Percentiles rank a stretch among this genome's conserved stretches.
Evolutionary conservation across 2,888 invertebrate species (phyloP).

Genomic region (Volucella inflata): DNA sequence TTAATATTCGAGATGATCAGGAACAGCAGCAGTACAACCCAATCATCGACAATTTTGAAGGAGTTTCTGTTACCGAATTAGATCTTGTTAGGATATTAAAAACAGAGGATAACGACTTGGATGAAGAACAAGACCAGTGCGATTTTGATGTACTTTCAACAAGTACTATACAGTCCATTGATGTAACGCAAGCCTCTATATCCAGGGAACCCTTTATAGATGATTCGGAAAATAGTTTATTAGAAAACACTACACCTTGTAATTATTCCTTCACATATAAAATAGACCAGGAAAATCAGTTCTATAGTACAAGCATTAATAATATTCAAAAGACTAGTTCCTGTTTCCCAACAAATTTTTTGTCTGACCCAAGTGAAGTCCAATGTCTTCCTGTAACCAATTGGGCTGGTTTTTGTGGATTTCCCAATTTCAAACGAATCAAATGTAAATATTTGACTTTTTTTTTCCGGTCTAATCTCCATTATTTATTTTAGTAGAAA

Average conservation of each 20-base stretch:
- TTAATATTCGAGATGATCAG: too few species aligned
- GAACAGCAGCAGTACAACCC: background rate
- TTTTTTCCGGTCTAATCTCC: background rate
- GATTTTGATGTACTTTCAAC: background rate
- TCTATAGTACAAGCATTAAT: slow-evolving; percentile 19
- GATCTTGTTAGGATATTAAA: slow-evolving; percentile 41
- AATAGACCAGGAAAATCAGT: slow-evolving; percentile 21
- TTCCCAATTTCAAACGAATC: slow-evolving; percentile 56
- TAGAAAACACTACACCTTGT: background rate
- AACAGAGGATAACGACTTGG: slow-evolving; percentile 39
- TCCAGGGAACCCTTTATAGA: background rate
- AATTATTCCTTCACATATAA: slow-evolving; percentile 37
- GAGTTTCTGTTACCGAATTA: background rate
- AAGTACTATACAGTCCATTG: background rate
- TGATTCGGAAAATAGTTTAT: slow-evolving; percentile 29
- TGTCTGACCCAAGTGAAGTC: slow-evolving; percentile 33
- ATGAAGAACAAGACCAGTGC: slow-evolving; percentile 16
- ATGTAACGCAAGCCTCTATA: background rate
- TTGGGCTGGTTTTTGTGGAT: slow-evolving; percentile 37
- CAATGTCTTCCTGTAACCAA: slow-evolving; percentile 61
- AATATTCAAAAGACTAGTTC: slow-evolving; percentile 46
- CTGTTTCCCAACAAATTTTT: slow-evolving; percentile 37
- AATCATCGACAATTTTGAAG: background rate
- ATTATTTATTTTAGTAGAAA: slow-evolving; percentile 48
- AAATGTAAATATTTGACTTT: slow-evolving; percentile 33